Evolutionary conservation across 2,888 invertebrate genomes (phyloP), one percentile per base, ranked within the genome.

Genomic region (Melanchra persicariae): DNA sequence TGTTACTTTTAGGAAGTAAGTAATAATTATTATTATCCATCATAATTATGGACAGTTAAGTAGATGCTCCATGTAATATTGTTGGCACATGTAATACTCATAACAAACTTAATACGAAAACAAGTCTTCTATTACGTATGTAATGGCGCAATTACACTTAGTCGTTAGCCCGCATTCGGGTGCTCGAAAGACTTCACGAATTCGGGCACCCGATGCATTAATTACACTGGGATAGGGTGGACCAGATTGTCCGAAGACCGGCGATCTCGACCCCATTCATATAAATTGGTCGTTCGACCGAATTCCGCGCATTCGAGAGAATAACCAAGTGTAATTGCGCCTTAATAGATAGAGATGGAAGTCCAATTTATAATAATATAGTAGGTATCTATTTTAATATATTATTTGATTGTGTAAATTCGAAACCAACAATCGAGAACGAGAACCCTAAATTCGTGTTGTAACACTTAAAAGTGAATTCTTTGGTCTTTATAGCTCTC

Each of bases 401-500:
- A 54, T 37, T 61, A 55, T 47, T 52, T 47, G n/a, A 47, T 74
- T 55, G 22, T 60, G 3, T 65, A 45, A 65, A 77, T 77, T 70
- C 64, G 70, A 61, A 77, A 65, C 30, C 24, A 64, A 65, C 40
- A 24, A 54, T 68, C 61, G 54, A 67, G 80, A 74, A 66, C 54
- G 74, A 72, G 67, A 62, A 60, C 47, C 49, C 17, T 22, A 60
- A 73, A 69, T 57, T 79, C 15, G 52, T 74, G 22, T 57, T 43
- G 22, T 49, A 64, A 57, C 63, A 72, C 55, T 77, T 59, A 64
- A 83, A 76, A 83, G 70, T 70, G 78, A 75, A 85, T 64, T 84
- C 82, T 84, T 85, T 84, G 84, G 84, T 84, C 58, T 77, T 65
- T 71, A 79, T 65, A 79, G 64, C 70, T 81, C 72, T 69, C 74